A percentile compares a stretch with the other conserved stretches of the same genome.
Evolutionary conservation across 2,888 invertebrate species (phyloP).

Genomic region (Xestia c-nigrum): DNA sequence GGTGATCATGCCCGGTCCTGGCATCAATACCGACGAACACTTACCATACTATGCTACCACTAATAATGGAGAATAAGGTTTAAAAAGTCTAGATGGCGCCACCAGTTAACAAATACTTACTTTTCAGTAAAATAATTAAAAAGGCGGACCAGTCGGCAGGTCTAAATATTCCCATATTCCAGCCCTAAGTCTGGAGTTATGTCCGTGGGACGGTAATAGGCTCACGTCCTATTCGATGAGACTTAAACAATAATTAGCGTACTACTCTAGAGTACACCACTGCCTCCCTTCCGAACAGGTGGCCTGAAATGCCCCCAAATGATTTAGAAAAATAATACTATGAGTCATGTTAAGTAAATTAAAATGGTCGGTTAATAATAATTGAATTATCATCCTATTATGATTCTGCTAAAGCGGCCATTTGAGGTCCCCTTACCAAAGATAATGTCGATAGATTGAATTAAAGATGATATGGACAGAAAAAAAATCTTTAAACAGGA

Average conservation of each 20-base stretch:
- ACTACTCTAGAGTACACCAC: neutral
- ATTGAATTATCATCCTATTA: too few species aligned
- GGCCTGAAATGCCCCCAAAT: too few species aligned
- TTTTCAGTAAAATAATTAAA: neutral
- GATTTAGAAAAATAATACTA: too few species aligned
- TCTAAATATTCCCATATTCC: neutral
- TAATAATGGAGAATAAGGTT: neutral
- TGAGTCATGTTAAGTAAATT: too few species aligned
- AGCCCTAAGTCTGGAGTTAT: neutral
- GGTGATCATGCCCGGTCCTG: neutral
- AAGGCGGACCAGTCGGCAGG: neutral
- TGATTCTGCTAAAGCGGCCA: too few species aligned
- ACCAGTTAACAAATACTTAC: neutral
- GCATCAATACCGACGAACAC: neutral
- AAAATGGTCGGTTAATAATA: too few species aligned
- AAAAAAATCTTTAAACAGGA: neutral
- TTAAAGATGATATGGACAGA: neutral
- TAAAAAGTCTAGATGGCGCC: neutral
- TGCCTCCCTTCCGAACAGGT: neutral
- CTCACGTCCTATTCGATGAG: neutral
- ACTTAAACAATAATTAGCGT: neutral
- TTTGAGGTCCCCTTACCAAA: neutral
- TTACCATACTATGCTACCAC: too few species aligned
- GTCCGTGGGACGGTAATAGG: neutral
- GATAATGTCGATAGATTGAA: neutral